A percentile compares a stretch with the other conserved stretches of the same genome.
These are phyloP conservation scores for Procavia capensis DNA, from an alignment of 2,113 vertebrate species.

Conservation along the genomic window DNA sequence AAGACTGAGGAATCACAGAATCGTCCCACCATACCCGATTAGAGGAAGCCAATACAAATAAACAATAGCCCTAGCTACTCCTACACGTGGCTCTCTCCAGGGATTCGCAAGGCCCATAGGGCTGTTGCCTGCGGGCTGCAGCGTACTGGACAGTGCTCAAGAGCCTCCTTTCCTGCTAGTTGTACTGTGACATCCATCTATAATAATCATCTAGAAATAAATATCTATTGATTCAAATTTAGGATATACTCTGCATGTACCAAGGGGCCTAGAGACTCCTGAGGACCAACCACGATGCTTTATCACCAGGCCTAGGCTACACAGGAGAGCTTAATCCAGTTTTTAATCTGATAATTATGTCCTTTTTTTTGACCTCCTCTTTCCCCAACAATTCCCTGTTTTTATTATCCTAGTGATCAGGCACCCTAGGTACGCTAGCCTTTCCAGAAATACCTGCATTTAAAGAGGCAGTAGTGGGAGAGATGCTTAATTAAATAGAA, in stretches of 20 bases:
- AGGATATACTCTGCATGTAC: neutral
- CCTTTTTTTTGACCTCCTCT: neutral
- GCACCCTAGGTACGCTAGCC: neutral
- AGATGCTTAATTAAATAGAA: neutral
- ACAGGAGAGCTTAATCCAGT: neutral
- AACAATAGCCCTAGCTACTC: neutral
- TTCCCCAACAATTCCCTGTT: neutral
- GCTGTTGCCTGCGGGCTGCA: neutral
- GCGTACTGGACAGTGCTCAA: rapidly evolving
- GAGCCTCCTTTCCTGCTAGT: neutral
- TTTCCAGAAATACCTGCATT: neutral
- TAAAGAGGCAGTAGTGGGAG: neutral
- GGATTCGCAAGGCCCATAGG: neutral
- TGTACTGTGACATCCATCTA: neutral
- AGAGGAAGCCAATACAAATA: neutral
- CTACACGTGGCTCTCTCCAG: neutral
- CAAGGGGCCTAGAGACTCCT: neutral
- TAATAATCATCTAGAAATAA: neutral
- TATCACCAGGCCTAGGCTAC: neutral
- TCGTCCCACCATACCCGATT: neutral
- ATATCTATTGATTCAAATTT: neutral
- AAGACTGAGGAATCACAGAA: neutral
- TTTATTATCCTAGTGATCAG: neutral
- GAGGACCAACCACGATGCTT: neutral
- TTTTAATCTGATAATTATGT: neutral